These are phyloP conservation scores for Stichopus horrens DNA, from an alignment of 53 echinoderm and acorn worm species.

Conservation along the genomic window DNA sequence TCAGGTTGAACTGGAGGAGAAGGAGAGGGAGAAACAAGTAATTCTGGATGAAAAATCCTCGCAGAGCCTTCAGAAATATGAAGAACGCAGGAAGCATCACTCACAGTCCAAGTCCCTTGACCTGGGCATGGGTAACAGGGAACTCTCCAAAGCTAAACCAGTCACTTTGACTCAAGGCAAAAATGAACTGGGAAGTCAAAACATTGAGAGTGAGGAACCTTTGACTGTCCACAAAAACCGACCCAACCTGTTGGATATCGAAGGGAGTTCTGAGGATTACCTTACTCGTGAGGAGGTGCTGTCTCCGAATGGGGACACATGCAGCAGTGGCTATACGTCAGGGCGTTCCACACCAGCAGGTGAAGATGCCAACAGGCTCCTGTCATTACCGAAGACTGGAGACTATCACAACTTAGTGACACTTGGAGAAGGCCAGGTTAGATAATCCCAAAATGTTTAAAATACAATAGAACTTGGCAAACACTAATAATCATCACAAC, in stretches of 20 bases:
- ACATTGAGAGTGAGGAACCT: slow-evolving; percentile 64
- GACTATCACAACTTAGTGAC: slow-evolving; percentile 77
- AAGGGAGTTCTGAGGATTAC: not conserved
- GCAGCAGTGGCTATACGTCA: slow-evolving; percentile 66
- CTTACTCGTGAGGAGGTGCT: slow-evolving; percentile 1
- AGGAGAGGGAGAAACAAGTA: slow-evolving; percentile 38
- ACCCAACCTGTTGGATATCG: slow-evolving; percentile 18
- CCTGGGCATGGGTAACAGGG: slow-evolving; percentile 30
- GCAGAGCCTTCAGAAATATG: slow-evolving; percentile 51
- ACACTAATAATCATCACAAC: not conserved
- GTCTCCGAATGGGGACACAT: slow-evolving; percentile 41
- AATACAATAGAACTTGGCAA: not conserved
- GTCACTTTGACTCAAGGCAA: not conserved
- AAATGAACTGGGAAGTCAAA: not conserved
- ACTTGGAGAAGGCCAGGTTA: slow-evolving; percentile 41
- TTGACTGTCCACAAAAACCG: not conserved
- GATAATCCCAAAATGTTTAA: not conserved
- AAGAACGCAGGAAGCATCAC: slow-evolving; percentile 55
- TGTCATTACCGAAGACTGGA: slow-evolving; percentile 32
- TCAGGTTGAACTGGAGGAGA: slow-evolving; percentile 50
- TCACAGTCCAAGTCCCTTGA: slow-evolving; percentile 43
- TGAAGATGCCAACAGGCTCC: slow-evolving; percentile 33
- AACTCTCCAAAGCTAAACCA: slow-evolving; percentile 45
- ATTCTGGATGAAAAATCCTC: slow-evolving; percentile 26
- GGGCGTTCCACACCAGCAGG: slow-evolving; percentile 63